Conservation (phyloP, 2,113 vertebrate species). For the Oreocharis arfaki region DNA sequence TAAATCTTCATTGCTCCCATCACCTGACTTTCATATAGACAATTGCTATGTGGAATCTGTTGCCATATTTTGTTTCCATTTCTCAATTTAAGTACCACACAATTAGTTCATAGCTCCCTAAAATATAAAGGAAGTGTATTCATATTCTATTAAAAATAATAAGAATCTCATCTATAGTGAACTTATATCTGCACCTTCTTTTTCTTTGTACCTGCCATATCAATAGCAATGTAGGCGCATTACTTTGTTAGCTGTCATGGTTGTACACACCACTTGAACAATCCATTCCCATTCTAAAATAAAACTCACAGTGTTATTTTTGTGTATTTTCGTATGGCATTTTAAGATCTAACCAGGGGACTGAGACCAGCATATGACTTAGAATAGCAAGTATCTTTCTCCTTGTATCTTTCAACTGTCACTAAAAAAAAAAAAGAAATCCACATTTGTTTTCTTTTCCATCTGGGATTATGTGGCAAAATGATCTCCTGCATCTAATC, state of each 20-base stretch:
- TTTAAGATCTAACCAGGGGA: not conserved
- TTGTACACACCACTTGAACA: not conserved
- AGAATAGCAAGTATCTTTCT: not conserved
- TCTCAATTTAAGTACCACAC: not conserved
- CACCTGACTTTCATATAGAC: not conserved
- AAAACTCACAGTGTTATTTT: not conserved
- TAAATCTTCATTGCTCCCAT: not conserved
- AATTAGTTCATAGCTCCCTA: not conserved
- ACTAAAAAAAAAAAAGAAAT: constrained; percentile 13
- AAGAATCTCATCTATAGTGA: not conserved
- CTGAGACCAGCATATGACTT: not conserved
- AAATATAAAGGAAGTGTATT: not conserved
- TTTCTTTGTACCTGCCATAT: not conserved
- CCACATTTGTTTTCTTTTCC: constrained; percentile 57
- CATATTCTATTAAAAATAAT: not conserved
- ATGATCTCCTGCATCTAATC: constrained; percentile 66
- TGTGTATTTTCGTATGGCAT: not conserved
- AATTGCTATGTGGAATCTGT: not conserved
- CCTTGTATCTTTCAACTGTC: constrained; percentile 25
- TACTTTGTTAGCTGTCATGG: not conserved
- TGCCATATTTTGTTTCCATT: not conserved
- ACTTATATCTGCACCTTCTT: not conserved
- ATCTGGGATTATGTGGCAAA: constrained; percentile 70
- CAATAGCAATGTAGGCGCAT: not conserved
- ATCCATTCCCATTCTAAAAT: not conserved